These are phyloP conservation scores for Anguilla marmorata DNA, from an alignment of 2,797 vertebrate species.

Conservation along the genomic window DNA sequence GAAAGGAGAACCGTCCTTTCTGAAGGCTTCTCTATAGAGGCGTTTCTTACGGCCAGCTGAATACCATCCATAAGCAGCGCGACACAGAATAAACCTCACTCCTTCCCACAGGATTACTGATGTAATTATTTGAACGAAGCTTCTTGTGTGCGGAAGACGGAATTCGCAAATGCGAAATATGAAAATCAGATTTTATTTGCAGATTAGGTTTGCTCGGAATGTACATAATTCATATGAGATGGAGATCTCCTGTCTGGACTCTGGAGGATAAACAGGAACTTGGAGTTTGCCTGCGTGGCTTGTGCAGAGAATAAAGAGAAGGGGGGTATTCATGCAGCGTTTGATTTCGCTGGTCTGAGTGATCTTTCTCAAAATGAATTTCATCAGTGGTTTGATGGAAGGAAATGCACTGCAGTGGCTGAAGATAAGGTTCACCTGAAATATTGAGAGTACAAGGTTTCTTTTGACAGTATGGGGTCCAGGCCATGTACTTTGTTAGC, in stretches of 20 bases:
- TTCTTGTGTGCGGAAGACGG: constrained; percentile 69
- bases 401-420: constrained; percentile 4
- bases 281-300: no score
- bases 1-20: constrained; percentile 47
- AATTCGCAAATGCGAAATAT: constrained; percentile 48
- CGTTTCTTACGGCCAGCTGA: constrained; percentile 66
- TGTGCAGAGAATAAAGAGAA: no score
- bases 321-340: constrained; percentile 26
- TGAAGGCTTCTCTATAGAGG: constrained; percentile 67
- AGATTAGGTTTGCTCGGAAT: constrained; percentile 65
- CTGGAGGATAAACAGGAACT: constrained; percentile 20
- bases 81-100: constrained; percentile 64
- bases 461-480: no score
- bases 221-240: constrained; percentile 67
- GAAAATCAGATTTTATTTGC: constrained; percentile 52
- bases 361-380: constrained; percentile 47
- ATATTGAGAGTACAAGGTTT: no score
- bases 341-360: constrained; percentile 64
- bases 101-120: constrained; percentile 70
- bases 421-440: no score
- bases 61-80: constrained; percentile 44
- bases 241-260: constrained; percentile 60
- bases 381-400: background rate
- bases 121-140: constrained; percentile 76
- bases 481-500: no score